Evolutionary conservation across 2,113 vertebrate genomes (phyloP), one percentile per base, ranked within the genome.

Genomic region (Atlantisia rogersi): DNA sequence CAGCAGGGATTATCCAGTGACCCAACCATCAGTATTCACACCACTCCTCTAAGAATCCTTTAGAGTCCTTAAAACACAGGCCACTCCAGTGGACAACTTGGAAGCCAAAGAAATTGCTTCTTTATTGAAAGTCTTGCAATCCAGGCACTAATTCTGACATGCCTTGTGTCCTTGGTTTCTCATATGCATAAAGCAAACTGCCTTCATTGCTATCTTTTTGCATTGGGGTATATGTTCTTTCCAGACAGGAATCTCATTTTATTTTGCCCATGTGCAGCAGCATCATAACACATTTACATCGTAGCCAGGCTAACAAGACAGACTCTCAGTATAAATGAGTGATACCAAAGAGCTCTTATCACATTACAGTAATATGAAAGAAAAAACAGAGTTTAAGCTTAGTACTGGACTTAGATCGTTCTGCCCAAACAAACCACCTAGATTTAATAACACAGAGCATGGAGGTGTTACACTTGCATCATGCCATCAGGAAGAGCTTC

Each of bases 141-240:
- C 6, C 1, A n/a, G 59, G 17, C 35, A 11, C 9, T 55, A 42
- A 67, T 82, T 85, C 46, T 26, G 18, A 14, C 2, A 3, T 0
- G 0, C 22, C 32, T 58, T 31, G 46, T 29, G 32, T 58, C 40
- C 13, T 84, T 73, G 16, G 25, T 26, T 82, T 58, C 31, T 79
- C n/a, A 19, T 8, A 14, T 5, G 39, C n/a, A 20, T 40, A 37
- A 76, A 82, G 7, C 4, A 50, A 65, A 8, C 12, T 81, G 31
- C 25, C 6, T 17, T 25, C 16, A 69, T 62, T 25, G 39, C 22
- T 17, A 1, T 28, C 14, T 37, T 79, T 87, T 74, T 4, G 7
- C 62, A 68, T 44, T 32, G 59, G 64, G 24, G 8, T 24, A 12
- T 40, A 29, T 59, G 10, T 25, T 87, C 44, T 69, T 74, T 31